These are phyloP conservation scores for Ictidomys tridecemlineatus DNA, from an alignment of 2,113 vertebrate genomes.

Conservation along the genomic window DNA sequence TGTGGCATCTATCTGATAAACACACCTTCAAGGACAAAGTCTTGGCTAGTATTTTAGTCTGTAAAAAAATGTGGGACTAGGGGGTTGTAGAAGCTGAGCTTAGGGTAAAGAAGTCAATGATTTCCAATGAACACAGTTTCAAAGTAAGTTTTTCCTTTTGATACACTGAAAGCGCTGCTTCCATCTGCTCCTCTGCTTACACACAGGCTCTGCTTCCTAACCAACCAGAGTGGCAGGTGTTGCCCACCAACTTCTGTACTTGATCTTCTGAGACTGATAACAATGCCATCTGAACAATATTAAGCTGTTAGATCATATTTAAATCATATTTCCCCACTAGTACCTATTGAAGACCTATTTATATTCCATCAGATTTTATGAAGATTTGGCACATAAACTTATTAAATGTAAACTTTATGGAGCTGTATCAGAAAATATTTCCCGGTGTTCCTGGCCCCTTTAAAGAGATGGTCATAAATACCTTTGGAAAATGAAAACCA, in stretches of 20 bases:
- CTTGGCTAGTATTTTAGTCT: slow-evolving; percentile 41
- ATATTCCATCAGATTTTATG: background rate
- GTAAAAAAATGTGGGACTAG: background rate
- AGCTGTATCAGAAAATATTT: slow-evolving; percentile 28
- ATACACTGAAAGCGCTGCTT: background rate
- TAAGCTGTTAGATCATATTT: slow-evolving; percentile 41
- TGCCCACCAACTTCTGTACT: background rate
- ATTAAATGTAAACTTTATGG: slow-evolving; percentile 53
- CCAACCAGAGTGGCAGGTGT: background rate
- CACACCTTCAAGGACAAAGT: slow-evolving; percentile 34
- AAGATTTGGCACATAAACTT: slow-evolving; percentile 4
- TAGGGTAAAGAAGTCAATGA: slow-evolving; percentile 46
- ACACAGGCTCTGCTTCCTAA: background rate
- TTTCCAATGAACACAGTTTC: slow-evolving; percentile 22
- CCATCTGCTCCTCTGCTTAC: background rate
- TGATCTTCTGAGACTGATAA: slow-evolving; percentile 56
- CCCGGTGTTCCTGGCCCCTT: slow-evolving; percentile 5
- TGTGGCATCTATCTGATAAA: background rate
- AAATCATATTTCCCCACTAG: slow-evolving; percentile 40
- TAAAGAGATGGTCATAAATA: slow-evolving; percentile 44
- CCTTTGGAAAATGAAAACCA: background rate
- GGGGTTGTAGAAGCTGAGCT: background rate
- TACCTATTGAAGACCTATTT: slow-evolving; percentile 42
- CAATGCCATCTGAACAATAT: background rate
- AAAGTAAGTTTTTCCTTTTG: background rate